Percentiles rank a stretch among this genome's conserved stretches.
Evolutionary conservation across 2,888 invertebrate species (phyloP).

Genomic region (Adelphocoris suturalis): DNA sequence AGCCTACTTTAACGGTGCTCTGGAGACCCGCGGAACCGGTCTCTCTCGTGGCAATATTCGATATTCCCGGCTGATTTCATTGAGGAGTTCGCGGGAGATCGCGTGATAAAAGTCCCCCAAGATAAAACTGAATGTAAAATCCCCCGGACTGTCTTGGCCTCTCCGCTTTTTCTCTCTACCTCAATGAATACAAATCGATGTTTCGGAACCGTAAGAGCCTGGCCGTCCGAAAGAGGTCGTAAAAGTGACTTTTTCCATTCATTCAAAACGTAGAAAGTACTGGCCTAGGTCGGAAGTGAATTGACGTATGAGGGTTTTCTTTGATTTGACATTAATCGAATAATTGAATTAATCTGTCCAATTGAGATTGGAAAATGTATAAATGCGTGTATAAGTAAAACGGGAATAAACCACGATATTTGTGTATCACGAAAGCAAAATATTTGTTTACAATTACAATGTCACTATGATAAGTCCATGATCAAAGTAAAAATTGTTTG

Average conservation of each 20-base stretch:
- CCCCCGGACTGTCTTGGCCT: not conserved
- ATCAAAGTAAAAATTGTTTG: no score
- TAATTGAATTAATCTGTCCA: no score
- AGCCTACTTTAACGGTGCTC: not conserved
- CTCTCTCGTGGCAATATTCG: not conserved
- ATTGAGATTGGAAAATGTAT: no score
- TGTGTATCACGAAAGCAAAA: no score
- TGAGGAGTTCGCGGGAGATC: not conserved
- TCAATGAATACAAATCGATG: not conserved
- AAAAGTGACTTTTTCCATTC: not conserved
- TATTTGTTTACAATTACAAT: no score
- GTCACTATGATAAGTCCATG: no score
- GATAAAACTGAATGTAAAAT: not conserved
- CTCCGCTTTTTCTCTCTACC: not conserved
- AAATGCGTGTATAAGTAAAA: no score
- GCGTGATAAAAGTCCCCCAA: not conserved
- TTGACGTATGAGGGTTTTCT: no score
- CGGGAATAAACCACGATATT: no score
- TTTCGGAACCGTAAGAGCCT: not conserved
- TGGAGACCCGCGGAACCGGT: not conserved
- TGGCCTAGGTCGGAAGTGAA: not conserved
- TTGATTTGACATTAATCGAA: no score
- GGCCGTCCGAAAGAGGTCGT: not conserved
- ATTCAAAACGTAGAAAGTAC: not conserved
- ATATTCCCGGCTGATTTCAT: not conserved